Percentiles rank a stretch among this genome's conserved stretches.
Evolutionary conservation across 1,140 invertebrate genomes (phyloP).

Genomic region (Pectinophora gossypiella): DNA sequence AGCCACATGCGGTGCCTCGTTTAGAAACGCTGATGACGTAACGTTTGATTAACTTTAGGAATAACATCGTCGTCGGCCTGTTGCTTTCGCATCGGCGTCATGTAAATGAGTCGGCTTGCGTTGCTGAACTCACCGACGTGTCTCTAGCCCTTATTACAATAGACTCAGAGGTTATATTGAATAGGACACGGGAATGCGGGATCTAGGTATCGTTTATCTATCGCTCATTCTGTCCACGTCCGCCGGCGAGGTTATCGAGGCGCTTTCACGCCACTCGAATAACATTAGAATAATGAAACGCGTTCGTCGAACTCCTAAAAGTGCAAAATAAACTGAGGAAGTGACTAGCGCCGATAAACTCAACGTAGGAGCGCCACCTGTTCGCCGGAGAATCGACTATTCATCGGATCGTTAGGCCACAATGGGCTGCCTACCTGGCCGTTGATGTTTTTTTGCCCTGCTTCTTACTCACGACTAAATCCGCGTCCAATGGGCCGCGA

Average conservation of each 20-base stretch:
- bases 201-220: slow-evolving; percentile 41
- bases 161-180: slow-evolving; percentile 23
- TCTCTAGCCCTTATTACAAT: slow-evolving; percentile 26
- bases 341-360: slow-evolving; percentile 12
- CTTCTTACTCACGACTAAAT: slow-evolving; percentile 2
- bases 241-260: slow-evolving; percentile 53
- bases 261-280: slow-evolving; percentile 69
- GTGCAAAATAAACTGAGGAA: slow-evolving; percentile 37
- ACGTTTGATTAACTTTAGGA: slow-evolving; percentile 43
- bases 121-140: neutral
- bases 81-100: slow-evolving; percentile 46
- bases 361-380: slow-evolving; percentile 28
- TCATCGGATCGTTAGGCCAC: slow-evolving; percentile 54
- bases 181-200: slow-evolving; percentile 13
- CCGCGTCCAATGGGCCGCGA: slow-evolving; percentile 17
- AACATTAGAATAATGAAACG: slow-evolving; percentile 66
- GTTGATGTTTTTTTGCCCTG: slow-evolving; percentile 20
- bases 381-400: slow-evolving; percentile 26
- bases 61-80: slow-evolving; percentile 17
- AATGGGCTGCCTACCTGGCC: slow-evolving; percentile 53
- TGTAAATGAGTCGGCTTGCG: slow-evolving; percentile 41
- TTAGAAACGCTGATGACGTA: slow-evolving; percentile 23
- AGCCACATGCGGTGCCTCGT: slow-evolving; percentile 8
- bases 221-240: slow-evolving; percentile 59
- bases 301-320: slow-evolving; percentile 67